Conservation (phyloP, 2,113 vertebrate genomes). For the Calonectris borealis region DNA sequence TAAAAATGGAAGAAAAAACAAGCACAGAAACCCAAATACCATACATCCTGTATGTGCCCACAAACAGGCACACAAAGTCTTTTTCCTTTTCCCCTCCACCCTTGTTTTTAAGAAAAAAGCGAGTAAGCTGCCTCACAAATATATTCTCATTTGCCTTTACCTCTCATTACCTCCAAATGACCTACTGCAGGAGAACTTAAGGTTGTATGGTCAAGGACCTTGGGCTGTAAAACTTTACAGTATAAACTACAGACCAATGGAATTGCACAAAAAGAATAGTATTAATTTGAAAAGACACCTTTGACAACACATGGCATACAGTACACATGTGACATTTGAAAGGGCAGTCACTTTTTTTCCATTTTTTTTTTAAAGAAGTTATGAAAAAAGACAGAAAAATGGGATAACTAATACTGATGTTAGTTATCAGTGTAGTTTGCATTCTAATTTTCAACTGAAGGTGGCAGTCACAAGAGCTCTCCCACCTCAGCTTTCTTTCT, state of each 20-base stretch:
- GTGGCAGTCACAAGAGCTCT: not conserved
- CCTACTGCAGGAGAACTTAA: not conserved
- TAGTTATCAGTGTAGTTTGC: not conserved
- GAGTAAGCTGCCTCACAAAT: not conserved
- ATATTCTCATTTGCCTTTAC: not conserved
- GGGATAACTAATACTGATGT: not conserved
- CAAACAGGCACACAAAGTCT: not conserved
- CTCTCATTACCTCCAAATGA: not conserved
- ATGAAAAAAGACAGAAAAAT: not conserved
- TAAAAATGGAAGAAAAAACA: not conserved
- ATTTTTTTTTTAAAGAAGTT: not conserved
- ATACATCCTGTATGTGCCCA: not conserved
- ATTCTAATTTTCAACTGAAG: not conserved
- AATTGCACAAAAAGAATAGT: not conserved
- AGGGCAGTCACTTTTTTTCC: not conserved
- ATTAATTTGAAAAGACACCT: not conserved
- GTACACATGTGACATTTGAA: not conserved
- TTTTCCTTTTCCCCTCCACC: not conserved
- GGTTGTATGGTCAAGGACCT: accelerated
- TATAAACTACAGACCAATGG: not conserved
- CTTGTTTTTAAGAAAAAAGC: not conserved
- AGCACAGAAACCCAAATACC: not conserved
- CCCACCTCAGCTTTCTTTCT: not conserved
- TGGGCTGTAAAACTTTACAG: not conserved
- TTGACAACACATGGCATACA: not conserved